Conservation (phyloP, 1,140 invertebrate species). For the Mamestra configurata region DNA sequence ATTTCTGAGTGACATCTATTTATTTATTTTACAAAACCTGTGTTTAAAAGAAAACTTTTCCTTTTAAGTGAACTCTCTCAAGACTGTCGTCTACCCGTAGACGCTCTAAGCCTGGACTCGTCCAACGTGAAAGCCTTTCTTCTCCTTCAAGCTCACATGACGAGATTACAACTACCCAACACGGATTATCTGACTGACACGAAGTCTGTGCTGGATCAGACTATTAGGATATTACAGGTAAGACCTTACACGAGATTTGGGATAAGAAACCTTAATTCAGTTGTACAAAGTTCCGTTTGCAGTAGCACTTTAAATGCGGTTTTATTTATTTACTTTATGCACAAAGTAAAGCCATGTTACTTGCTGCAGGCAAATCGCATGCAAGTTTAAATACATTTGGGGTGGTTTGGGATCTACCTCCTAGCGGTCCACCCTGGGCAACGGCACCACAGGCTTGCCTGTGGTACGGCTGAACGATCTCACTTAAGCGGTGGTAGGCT, state of each 20-base stretch:
- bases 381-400: too few relatives aligned
- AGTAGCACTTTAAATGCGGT: too few relatives aligned
- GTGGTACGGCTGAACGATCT: too few relatives aligned
- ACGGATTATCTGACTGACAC: conserved; percentile 98
- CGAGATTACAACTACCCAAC: conserved; percentile 93
- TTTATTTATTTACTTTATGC: too few relatives aligned
- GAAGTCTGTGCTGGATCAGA: conserved; percentile 98
- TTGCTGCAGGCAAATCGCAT: too few relatives aligned
- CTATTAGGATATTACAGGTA: conserved; percentile 97
- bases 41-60: conserved; percentile 41
- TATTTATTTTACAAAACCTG: too few relatives aligned
- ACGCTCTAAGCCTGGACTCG: conserved; percentile 93
- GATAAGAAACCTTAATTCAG: not conserved
- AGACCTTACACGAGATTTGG: not conserved
- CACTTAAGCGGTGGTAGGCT: too few relatives aligned
- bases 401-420: too few relatives aligned
- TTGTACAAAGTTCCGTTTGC: not conserved
- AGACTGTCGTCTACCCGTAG: conserved; percentile 92
- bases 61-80: conserved; percentile 93
- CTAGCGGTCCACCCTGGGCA: too few relatives aligned
- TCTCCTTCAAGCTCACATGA: conserved; percentile 98
- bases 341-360: too few relatives aligned
- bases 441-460: too few relatives aligned
- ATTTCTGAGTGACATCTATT: too few relatives aligned
- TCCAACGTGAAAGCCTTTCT: conserved; percentile 98